These are phyloP conservation scores for Porites divaricata DNA, from an alignment of 92 coral and sea anemone species.

Conservation along the genomic window DNA sequence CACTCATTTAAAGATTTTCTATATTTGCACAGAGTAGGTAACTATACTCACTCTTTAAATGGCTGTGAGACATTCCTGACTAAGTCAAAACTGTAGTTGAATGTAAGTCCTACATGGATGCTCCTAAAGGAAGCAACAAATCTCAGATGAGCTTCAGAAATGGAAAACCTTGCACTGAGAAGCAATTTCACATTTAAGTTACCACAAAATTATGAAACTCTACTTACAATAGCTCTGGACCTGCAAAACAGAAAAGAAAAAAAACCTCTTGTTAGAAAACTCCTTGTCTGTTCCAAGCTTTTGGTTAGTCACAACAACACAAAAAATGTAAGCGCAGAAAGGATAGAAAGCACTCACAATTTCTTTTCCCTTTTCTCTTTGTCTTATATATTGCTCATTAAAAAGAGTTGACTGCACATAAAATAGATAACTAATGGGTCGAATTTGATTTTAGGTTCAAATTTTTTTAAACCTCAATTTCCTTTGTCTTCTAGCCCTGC, in stretches of 20 bases:
- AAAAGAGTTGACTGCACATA: too few species aligned
- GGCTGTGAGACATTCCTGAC: constrained; percentile 48
- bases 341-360: too few species aligned
- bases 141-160: neutral
- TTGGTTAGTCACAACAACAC: neutral
- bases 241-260: constrained; percentile 38
- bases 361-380: too few species aligned
- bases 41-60: constrained; percentile 57
- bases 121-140: constrained; percentile 33
- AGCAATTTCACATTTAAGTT: neutral
- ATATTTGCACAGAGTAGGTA: neutral
- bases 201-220: neutral
- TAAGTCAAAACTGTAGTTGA: constrained; percentile 61
- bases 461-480: too few species aligned
- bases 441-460: too few species aligned
- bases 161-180: neutral
- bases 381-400: too few species aligned
- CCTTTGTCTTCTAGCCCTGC: too few species aligned
- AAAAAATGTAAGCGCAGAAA: too few species aligned
- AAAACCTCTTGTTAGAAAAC: neutral
- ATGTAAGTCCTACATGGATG: constrained; percentile 63
- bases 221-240: constrained; percentile 68
- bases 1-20: neutral
- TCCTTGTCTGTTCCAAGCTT: neutral
- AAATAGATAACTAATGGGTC: too few species aligned